Base-by-base conservation (phyloP, 1,140 invertebrate species). In the Anadara kagoshimensis region DNA sequence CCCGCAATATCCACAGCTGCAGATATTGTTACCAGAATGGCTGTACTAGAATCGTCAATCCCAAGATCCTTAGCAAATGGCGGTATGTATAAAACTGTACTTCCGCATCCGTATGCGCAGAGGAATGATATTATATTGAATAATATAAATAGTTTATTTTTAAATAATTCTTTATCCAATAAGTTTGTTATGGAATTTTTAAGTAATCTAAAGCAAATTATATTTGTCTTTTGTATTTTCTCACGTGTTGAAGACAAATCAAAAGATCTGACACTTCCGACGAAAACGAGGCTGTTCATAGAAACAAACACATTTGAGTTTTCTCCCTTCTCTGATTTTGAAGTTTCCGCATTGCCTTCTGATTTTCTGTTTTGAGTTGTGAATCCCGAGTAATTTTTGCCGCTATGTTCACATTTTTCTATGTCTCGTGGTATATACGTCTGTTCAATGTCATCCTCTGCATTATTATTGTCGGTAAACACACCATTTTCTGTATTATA, bases 31-130 rank as follows among this genome's bases (percentile, higher is more conserved):
- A 72, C 62, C 10, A 72, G 58, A 14, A 41, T 41, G 41, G 70
- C 54, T 29, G 65, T 44, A 29, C 66, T 51, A 18, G 58, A 24
- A 51, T 72, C 53, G 1, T 43, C 14, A 29, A 72, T 43, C 29
- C 29, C 63, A 43, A 20, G 44, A 45, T 72, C 70, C 49, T 43
- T 56, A 22, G 70, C 70, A 20, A 72, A 66, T 59, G 70, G 70
- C 2, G 70, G 70, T 44, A 72, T 59, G n/a, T 72, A 72, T 22
- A 49, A 47, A 16, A 63, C 45, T 47, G 49, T 63, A 5, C 45
- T 26, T 3, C 43, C 45, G 7, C 44, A 47, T 1, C 61, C 61
- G 20, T 36, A 36, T 36, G 29, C 29, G 29, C 29, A 36, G 29
- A 36, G 7, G 7, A 36, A 36, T 3, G 29, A 36, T 2, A 7